Percentiles rank a stretch among this genome's conserved stretches.
Conservation (phyloP, 2,888 invertebrate species). For the Bombylius discolor region DNA sequence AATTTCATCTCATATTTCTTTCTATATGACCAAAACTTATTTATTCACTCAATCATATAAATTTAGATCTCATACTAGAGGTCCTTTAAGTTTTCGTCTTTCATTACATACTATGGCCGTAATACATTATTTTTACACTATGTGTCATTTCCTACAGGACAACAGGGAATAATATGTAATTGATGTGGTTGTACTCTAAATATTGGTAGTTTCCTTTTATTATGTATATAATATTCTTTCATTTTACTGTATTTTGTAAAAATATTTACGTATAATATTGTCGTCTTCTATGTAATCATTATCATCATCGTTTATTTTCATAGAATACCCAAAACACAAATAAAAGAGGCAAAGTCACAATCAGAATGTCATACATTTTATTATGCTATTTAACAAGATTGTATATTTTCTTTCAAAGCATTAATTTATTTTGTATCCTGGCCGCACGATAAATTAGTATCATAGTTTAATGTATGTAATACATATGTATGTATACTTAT, state of each 20-base stretch:
- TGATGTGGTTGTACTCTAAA: background rate
- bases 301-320: background rate
- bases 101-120: background rate
- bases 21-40: too few relatives aligned
- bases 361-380: conserved; percentile 7
- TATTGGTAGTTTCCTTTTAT: background rate
- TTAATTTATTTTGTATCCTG: too few relatives aligned
- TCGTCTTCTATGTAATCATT: background rate
- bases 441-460: too few relatives aligned
- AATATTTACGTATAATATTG: too few relatives aligned
- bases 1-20: too few relatives aligned
- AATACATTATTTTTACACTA: background rate
- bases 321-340: conserved; percentile 2
- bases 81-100: background rate
- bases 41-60: too few relatives aligned
- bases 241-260: too few relatives aligned
- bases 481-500: too few relatives aligned
- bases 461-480: too few relatives aligned
- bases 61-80: background rate
- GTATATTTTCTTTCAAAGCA: too few relatives aligned
- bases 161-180: background rate
- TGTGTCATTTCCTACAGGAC: background rate
- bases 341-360: conserved; percentile 4
- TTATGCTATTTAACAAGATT: conserved; percentile 1
- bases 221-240: background rate